Evolutionary conservation across 2,113 vertebrate species (phyloP).

Genomic region (Actenoides hombroni): DNA sequence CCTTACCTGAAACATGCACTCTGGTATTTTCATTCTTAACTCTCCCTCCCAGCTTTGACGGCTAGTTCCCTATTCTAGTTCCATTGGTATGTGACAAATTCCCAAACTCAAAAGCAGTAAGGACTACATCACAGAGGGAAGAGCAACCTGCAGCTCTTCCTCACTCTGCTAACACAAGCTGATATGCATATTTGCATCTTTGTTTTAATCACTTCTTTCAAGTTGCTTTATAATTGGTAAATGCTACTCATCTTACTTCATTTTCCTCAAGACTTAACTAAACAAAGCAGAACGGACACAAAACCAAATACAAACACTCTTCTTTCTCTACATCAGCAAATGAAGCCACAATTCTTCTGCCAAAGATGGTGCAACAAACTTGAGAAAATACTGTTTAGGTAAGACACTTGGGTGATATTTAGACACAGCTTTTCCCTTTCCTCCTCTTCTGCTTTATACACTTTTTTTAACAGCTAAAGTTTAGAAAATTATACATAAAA

Average conservation of each 20-base stretch:
- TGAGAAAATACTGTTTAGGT: background rate
- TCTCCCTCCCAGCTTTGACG: background rate
- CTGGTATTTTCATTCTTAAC: background rate
- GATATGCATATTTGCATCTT: accelerated
- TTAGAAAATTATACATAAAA: background rate
- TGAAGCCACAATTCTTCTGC: background rate
- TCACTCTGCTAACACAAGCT: background rate
- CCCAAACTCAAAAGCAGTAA: background rate
- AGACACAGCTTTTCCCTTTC: background rate
- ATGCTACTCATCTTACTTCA: background rate
- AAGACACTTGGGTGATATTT: background rate
- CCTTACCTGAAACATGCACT: background rate
- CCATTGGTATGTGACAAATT: background rate
- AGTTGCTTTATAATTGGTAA: background rate
- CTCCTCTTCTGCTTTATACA: background rate
- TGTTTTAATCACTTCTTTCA: background rate
- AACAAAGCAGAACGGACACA: background rate
- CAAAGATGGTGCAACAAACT: background rate
- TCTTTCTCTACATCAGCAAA: background rate
- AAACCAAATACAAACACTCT: background rate
- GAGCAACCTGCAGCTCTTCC: background rate
- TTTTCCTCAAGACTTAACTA: background rate
- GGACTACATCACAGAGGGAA: background rate
- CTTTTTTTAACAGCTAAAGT: background rate
- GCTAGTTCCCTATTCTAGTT: background rate